Evolutionary conservation across 2,113 vertebrate species (phyloP).

Genomic region (Oriolus oriolus): DNA sequence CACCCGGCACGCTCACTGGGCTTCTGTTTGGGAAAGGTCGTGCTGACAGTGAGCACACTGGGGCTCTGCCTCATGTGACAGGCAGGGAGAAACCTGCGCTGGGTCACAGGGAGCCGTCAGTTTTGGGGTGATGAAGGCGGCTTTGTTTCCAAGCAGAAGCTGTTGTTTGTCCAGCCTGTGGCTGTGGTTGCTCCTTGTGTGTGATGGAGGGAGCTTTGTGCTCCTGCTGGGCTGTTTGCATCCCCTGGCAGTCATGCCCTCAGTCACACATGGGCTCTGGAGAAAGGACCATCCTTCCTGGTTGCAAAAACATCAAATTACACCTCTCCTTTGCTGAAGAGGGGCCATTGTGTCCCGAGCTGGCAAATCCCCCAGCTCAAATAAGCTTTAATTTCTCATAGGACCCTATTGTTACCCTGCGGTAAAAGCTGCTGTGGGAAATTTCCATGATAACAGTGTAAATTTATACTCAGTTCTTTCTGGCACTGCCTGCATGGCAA

Average conservation of each 20-base stretch:
- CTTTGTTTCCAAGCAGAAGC: neutral
- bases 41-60: neutral
- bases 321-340: neutral
- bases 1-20: neutral
- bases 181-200: neutral
- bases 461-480: neutral
- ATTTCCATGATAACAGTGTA: neutral
- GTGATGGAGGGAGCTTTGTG: neutral
- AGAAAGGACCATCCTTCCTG: neutral
- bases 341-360: neutral
- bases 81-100: neutral
- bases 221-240: neutral
- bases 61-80: neutral
- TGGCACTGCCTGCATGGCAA: neutral
- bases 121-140: neutral
- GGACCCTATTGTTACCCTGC: neutral
- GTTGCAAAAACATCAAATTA: neutral
- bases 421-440: constrained; percentile 22
- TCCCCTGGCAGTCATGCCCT: neutral
- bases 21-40: constrained; percentile 26
- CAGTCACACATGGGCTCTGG: neutral
- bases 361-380: neutral
- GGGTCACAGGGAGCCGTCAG: neutral
- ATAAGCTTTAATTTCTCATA: constrained; percentile 19
- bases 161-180: neutral